Conservation (phyloP, 2,113 vertebrate species). For the Montifringilla adamsi region DNA sequence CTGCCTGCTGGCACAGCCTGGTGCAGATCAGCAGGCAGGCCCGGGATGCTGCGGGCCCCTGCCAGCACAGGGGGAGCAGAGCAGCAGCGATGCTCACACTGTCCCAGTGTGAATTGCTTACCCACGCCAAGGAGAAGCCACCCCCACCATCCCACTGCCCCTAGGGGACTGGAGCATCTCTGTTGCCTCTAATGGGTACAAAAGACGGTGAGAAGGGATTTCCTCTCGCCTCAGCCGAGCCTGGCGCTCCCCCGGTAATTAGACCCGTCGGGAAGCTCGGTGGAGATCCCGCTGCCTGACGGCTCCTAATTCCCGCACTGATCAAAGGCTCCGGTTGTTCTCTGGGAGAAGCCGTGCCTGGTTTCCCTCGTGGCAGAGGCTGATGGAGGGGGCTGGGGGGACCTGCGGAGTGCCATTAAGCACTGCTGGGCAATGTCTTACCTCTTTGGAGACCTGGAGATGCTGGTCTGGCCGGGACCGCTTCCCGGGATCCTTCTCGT, state of each 20-base stretch:
- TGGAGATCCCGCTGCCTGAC: not conserved
- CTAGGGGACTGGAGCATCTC: not conserved
- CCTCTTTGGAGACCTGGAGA: conserved; percentile 81
- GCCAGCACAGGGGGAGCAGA: accelerated
- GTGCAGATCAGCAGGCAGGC: not conserved
- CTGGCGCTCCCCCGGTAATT: not conserved
- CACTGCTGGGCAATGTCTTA: not conserved
- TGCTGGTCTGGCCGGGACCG: conserved; percentile 71
- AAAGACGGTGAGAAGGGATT: not conserved
- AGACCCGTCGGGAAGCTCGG: not conserved
- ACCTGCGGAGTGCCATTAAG: accelerated
- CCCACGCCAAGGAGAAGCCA: not conserved
- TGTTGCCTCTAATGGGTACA: not conserved
- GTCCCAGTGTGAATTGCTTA: not conserved
- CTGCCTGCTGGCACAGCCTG: not conserved
- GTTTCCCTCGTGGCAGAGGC: not conserved
- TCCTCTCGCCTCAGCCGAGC: not conserved
- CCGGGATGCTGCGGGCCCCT: accelerated
- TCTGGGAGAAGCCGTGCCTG: not conserved
- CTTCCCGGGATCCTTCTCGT: conserved; percentile 79
- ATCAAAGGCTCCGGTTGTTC: not conserved
- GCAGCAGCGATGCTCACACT: accelerated
- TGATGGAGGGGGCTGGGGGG: not conserved
- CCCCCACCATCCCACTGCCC: not conserved
- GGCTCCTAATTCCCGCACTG: not conserved